Conservation (phyloP, 2,113 vertebrate species). For the Gavia stellata region DNA sequence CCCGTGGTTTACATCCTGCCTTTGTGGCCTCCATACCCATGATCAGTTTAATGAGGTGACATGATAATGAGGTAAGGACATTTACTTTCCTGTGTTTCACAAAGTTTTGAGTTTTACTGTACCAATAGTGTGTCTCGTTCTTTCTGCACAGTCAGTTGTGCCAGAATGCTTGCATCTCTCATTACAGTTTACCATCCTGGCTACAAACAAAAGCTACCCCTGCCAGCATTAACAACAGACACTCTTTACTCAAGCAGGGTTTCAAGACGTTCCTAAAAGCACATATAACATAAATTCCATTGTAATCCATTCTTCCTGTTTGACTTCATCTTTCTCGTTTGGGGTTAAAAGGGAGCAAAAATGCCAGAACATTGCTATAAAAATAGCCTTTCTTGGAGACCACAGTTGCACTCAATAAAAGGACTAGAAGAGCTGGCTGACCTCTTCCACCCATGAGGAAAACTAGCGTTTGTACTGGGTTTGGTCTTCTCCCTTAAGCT, state of each 20-base stretch:
- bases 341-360: background rate
- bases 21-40: background rate
- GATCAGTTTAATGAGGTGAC: background rate
- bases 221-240: background rate
- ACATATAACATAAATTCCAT: background rate
- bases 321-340: background rate
- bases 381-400: background rate
- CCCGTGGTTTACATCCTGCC: background rate
- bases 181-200: background rate
- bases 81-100: background rate
- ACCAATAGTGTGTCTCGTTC: rapidly evolving
- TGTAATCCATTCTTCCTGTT: background rate
- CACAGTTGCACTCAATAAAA: background rate
- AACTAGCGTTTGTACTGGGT: background rate
- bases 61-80: background rate
- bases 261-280: background rate
- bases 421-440: background rate
- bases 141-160: background rate
- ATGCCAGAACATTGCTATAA: background rate
- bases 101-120: background rate
- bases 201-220: background rate
- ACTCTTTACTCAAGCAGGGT: background rate
- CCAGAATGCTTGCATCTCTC: background rate
- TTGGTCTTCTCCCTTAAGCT: background rate
- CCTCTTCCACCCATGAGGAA: background rate